Conservation (phyloP, 2,797 vertebrate genomes). For the Tauraco hartlaubi region DNA sequence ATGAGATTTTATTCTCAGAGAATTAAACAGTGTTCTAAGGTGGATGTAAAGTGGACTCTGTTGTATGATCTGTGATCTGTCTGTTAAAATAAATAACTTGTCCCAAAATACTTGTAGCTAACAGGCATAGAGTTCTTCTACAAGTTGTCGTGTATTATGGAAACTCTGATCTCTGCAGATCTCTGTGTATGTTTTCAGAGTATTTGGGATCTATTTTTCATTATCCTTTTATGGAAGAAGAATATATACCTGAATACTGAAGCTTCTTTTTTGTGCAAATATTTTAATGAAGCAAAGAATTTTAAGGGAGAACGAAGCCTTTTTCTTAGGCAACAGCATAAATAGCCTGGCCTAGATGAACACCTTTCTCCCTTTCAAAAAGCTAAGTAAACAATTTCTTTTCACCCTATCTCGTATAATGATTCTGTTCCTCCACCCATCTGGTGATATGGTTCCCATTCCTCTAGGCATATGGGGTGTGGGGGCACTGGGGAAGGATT, state of each 20-base stretch:
- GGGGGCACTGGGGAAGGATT: not conserved
- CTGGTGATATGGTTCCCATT: not conserved
- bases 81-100: not conserved
- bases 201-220: not conserved
- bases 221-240: not conserved
- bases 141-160: not conserved
- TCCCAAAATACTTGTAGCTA: not conserved
- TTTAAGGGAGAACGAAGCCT: not conserved
- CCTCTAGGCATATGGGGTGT: not conserved
- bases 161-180: not conserved
- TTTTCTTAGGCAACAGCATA: not conserved
- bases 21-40: not conserved
- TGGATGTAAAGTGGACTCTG: not conserved
- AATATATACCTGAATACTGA: not conserved
- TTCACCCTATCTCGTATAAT: not conserved
- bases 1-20: not conserved
- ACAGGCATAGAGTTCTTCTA: not conserved
- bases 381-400: not conserved
- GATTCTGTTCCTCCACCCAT: not conserved
- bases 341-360: not conserved
- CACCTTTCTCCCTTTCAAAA: not conserved
- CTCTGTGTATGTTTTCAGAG: not conserved
- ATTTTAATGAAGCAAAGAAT: not conserved
- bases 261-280: not conserved
- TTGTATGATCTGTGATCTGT: not conserved